Percentiles rank a stretch among this genome's conserved stretches.
Conservation (phyloP, 2,797 vertebrate genomes). For the Parotocinclus haroldoi region DNA sequence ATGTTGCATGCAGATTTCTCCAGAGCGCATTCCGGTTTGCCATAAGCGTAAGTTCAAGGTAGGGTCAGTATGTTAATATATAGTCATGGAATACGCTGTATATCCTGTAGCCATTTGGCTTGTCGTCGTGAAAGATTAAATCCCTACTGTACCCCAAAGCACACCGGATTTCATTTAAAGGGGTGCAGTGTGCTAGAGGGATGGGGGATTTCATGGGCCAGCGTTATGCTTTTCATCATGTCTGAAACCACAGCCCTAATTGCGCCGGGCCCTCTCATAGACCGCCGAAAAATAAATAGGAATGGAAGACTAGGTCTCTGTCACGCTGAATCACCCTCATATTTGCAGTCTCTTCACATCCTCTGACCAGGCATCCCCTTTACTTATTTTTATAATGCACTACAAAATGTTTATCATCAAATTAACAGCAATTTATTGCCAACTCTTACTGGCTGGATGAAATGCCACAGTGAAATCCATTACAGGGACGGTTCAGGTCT, state of each 20-base stretch:
- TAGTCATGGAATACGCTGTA: slow-evolving; percentile 13
- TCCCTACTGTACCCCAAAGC: slow-evolving; percentile 1
- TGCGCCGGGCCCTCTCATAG: slow-evolving; percentile 17
- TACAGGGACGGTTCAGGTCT: not conserved
- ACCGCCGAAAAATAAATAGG: not conserved
- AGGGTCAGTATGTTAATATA: slow-evolving; percentile 5
- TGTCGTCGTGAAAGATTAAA: slow-evolving; percentile 16
- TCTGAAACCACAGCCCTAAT: slow-evolving; percentile 10
- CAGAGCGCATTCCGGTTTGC: slow-evolving; percentile 4
- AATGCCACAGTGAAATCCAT: not conserved
- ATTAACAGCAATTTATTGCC: not conserved
- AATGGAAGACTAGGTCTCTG: slow-evolving; percentile 30
- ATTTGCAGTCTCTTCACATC: not conserved
- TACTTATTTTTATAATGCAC: not conserved
- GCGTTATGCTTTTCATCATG: slow-evolving; percentile 17
- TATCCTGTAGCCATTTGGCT: slow-evolving; percentile 28
- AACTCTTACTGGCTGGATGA: not conserved
- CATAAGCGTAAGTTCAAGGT: slow-evolving; percentile 20
- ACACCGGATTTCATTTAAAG: slow-evolving; percentile 13
- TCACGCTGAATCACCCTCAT: slow-evolving; percentile 6
- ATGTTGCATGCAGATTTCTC: slow-evolving; percentile 21
- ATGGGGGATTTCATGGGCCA: not conserved
- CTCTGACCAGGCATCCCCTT: too few relatives aligned
- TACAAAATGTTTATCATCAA: not conserved
- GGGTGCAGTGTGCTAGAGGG: slow-evolving; percentile 8